Evolutionary conservation across 2,888 invertebrate species (phyloP).

Genomic region (Nemurella pictetii): DNA sequence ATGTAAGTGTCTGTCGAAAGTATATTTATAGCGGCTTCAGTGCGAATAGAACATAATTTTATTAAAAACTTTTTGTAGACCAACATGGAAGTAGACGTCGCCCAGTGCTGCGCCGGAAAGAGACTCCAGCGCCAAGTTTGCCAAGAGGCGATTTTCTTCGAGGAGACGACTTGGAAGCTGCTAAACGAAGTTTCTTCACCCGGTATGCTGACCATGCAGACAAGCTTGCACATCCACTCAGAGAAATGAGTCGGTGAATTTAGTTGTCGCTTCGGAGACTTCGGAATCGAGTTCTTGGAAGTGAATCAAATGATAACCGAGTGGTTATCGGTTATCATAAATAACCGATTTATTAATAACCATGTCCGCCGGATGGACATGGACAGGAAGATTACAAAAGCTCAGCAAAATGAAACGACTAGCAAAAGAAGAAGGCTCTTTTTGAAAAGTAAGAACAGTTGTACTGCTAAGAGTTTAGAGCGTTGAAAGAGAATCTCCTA

Average conservation of each 20-base stretch:
- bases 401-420: too few relatives aligned
- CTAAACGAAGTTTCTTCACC: background rate
- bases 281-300: too few relatives aligned
- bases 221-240: slow-evolving; percentile 11
- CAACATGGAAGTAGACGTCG: too few relatives aligned
- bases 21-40: too few relatives aligned
- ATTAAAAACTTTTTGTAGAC: too few relatives aligned
- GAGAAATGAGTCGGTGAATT: slow-evolving; percentile 11
- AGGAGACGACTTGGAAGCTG: background rate
- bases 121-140: background rate
- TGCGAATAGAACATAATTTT: too few relatives aligned
- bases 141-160: background rate
- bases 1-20: too few relatives aligned
- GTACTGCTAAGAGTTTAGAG: background rate
- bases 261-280: background rate
- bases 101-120: too few relatives aligned
- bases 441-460: background rate
- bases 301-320: too few relatives aligned
- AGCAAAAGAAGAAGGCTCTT: background rate
- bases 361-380: background rate
- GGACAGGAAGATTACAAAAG: background rate
- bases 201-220: background rate
- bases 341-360: background rate
- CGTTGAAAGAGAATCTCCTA: background rate
- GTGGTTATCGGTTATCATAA: too few relatives aligned